Base-by-base conservation (phyloP, 2,888 invertebrate genomes). In the Folsomia manolachei region DNA sequence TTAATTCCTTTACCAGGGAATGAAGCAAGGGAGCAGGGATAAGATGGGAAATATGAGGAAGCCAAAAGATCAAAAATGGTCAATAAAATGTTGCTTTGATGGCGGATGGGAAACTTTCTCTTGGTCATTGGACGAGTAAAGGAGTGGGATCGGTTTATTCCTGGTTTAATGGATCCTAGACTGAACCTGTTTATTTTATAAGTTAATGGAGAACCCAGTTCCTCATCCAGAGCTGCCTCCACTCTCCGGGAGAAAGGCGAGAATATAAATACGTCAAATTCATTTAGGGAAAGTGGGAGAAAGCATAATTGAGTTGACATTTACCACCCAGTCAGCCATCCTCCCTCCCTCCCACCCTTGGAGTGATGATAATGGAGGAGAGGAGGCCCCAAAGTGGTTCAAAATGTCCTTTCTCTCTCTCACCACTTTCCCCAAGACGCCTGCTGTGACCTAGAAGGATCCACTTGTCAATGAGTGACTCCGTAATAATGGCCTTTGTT, bases 311-410 rank as follows among this genome's bases (percentile, higher is more conserved):
- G 64, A 64, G 64, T 64, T 64, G 64, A 64, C 64, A 64, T 64
- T 64, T 64, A 64, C 27, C 64, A 64, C 64, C 64, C n/a, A n/a
- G n/a, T n/a, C n/a, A n/a, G n/a, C n/a, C n/a, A n/a, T n/a, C n/a
- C n/a, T n/a, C n/a, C n/a, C n/a, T n/a, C n/a, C n/a, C n/a, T n/a
- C n/a, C n/a, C n/a, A n/a, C n/a, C n/a, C n/a, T 27, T 64, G 64
- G 64, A 27, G 64, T 64, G 64, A 64, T 64, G 64, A 64, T 64
- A 64, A 64, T 64, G 27, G 64, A n/a, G n/a, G n/a, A n/a, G n/a
- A n/a, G n/a, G n/a, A n/a, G n/a, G n/a, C n/a, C n/a, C n/a, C n/a
- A n/a, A n/a, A n/a, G n/a, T n/a, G n/a, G n/a, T n/a, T n/a, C n/a
- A n/a, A n/a, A n/a, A n/a, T n/a, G n/a, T n/a, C n/a, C n/a, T n/a